phyloP scores from a whole-genome alignment of 2,797 vertebrate species.

The Carduelis carduelis region DNA sequence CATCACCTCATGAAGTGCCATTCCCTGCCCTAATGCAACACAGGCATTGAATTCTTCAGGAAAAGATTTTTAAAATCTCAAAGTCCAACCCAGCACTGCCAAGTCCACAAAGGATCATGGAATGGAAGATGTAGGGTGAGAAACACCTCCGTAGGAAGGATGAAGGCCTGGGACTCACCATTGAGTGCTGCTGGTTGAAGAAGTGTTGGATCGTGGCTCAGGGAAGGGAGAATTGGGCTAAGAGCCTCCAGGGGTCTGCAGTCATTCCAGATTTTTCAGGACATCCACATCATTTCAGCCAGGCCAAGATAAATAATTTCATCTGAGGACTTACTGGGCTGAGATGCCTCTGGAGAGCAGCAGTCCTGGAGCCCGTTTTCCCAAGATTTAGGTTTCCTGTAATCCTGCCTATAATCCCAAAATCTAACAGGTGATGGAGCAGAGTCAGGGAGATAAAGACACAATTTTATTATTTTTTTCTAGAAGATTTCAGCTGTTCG shows the following conservation, averaged over 20 bases:
- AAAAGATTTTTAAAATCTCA: neutral
- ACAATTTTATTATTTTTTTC: neutral
- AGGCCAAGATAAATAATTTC: neutral
- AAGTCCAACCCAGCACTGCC: neutral
- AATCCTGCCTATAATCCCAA: neutral
- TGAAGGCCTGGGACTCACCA: neutral
- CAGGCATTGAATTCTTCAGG: neutral
- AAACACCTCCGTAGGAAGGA: neutral
- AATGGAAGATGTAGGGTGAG: neutral
- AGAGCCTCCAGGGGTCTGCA: neutral
- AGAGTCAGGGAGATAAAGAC: neutral
- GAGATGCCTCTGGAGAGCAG: neutral
- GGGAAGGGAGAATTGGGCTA: fast-evolving
- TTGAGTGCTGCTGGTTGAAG: neutral
- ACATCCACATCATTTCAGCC: neutral
- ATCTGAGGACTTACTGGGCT: neutral
- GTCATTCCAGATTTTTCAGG: neutral
- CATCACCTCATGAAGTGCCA: fast-evolving
- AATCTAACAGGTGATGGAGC: neutral
- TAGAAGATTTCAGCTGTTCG: neutral
- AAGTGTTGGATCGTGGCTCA: neutral
- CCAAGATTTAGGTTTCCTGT: neutral
- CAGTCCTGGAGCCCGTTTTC: neutral
- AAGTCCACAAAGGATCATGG: fast-evolving
- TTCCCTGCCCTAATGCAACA: neutral